Conservation (phyloP, 37 sponge, comb jelly and placozoan species). For the Ianthella basta region DNA sequence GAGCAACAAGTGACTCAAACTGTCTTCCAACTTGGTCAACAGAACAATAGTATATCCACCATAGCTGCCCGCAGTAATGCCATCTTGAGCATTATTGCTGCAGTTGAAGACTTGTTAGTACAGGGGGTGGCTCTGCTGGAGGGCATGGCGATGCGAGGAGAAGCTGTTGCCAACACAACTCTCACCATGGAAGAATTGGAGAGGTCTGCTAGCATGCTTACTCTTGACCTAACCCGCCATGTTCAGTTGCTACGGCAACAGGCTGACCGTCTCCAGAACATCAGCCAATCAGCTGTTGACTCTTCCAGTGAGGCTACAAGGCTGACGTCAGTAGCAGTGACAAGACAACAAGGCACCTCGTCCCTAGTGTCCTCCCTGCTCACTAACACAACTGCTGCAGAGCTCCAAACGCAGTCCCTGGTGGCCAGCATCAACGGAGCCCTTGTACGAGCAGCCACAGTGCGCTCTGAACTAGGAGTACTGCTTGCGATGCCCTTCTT, state of each 20-base stretch:
- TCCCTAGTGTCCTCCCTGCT: neutral
- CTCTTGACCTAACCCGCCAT: neutral
- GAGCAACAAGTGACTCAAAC: neutral
- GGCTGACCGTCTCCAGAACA: neutral
- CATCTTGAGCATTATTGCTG: neutral
- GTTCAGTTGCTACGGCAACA: neutral
- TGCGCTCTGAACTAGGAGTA: neutral
- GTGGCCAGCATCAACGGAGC: neutral
- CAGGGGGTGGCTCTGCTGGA: neutral
- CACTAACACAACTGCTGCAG: no score
- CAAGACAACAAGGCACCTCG: neutral
- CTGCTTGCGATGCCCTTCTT: constrained; percentile 1
- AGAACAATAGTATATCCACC: neutral
- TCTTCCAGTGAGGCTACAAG: neutral
- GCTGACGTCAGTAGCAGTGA: neutral
- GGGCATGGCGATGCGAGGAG: neutral
- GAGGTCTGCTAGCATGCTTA: neutral
- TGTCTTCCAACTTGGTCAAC: neutral
- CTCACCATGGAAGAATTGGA: neutral
- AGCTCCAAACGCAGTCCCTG: neutral
- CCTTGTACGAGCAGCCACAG: neutral
- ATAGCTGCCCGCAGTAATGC: neutral
- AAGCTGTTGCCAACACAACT: neutral
- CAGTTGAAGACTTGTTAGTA: neutral
- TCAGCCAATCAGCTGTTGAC: neutral